Conservation (phyloP, 92 coral and sea anemone genomes). For the Virgularia gustaviana region DNA sequence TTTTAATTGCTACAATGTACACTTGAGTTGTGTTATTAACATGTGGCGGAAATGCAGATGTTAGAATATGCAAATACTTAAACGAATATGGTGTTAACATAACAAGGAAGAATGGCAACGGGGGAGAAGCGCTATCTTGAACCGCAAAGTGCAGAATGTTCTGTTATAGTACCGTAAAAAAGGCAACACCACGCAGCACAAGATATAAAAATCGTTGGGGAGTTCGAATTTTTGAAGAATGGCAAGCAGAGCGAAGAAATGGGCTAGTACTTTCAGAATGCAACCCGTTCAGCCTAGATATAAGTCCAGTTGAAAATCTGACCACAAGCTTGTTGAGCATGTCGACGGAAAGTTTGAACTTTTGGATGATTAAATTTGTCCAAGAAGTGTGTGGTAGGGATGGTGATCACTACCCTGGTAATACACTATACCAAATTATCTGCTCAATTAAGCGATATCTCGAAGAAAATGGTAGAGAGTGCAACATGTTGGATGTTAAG, state of each 20-base stretch:
- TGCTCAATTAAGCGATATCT: conserved; percentile 10
- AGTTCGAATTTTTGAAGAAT: not conserved
- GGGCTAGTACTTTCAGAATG: not conserved
- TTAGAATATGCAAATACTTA: conserved; percentile 2
- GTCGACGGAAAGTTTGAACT: not conserved
- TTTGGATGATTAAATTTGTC: conserved; percentile 11
- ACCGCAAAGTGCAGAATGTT: conserved; percentile 19
- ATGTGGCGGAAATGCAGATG: no score
- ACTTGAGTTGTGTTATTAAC: conserved; percentile 4
- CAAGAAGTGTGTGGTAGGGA: conserved; percentile 9
- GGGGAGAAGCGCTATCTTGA: not conserved
- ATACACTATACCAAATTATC: conserved; percentile 12
- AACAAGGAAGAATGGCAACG: not conserved
- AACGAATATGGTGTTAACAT: conserved; percentile 1
- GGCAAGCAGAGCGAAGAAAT: not conserved
- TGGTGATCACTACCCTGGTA: not conserved
- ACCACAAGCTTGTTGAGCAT: not conserved
- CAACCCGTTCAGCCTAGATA: conserved; percentile 3
- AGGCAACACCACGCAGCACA: not conserved
- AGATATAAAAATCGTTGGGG: conserved; percentile 10
- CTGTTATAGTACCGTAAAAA: not conserved
- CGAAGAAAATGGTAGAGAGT: not conserved
- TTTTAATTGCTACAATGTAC: no score
- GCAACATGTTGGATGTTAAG: not conserved
- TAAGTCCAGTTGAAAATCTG: not conserved